These are phyloP conservation scores for Atta cephalotes DNA, from an alignment of 1,140 invertebrate species.

Conservation along the genomic window DNA sequence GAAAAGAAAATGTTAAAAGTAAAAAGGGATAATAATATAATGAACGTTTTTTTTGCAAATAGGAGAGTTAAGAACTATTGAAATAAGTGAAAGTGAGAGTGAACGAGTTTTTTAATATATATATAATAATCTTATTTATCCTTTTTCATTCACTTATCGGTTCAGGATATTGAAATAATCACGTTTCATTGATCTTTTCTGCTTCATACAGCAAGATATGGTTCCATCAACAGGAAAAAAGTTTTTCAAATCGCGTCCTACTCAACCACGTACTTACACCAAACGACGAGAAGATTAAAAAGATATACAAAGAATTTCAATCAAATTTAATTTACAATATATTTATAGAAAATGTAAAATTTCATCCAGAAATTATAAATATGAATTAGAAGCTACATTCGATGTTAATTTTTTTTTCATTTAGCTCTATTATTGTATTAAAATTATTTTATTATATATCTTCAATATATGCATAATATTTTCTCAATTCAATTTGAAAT, in stretches of 20 bases:
- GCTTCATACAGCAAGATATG: slow-evolving; percentile 28
- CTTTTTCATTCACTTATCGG: slow-evolving; percentile 7
- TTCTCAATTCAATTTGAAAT: no score
- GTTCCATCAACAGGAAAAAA: slow-evolving; percentile 35
- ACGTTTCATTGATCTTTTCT: slow-evolving; percentile 31
- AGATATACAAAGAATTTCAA: neutral
- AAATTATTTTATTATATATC: no score
- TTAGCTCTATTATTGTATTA: no score
- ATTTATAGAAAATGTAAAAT: neutral
- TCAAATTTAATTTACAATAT: neutral
- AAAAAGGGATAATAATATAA: slow-evolving; percentile 25
- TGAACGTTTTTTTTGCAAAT: neutral
- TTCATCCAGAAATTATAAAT: neutral
- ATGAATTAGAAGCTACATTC: neutral
- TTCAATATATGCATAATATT: no score
- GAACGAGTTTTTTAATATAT: slow-evolving; percentile 34
- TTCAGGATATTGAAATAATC: slow-evolving; percentile 5
- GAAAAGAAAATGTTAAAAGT: neutral
- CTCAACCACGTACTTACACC: slow-evolving; percentile 23
- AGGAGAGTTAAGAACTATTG: slow-evolving; percentile 4
- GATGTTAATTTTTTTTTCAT: neutral
- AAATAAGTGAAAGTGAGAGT: slow-evolving; percentile 52
- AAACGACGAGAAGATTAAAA: neutral
- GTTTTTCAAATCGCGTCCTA: slow-evolving; percentile 28
- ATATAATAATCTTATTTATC: slow-evolving; percentile 40